Evolutionary conservation across 2,113 vertebrate genomes (phyloP).

Genomic region (Oreochromis aureus): DNA sequence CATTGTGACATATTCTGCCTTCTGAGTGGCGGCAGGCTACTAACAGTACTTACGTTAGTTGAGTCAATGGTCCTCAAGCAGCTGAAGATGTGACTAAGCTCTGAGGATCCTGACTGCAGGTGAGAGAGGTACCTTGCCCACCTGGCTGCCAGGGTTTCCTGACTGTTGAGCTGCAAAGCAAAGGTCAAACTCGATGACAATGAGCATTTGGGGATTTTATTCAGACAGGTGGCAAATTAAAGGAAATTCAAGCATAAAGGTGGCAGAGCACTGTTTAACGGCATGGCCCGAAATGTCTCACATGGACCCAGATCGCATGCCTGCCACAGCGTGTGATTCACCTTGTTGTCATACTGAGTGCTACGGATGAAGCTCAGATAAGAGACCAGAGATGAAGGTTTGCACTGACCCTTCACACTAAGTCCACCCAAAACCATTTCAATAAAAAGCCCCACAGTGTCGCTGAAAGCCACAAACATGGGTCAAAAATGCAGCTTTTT

Average conservation of each 20-base stretch:
- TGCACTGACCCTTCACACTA: background rate
- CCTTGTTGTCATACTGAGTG: background rate
- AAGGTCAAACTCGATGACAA: background rate
- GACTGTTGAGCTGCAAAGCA: conserved; percentile 54
- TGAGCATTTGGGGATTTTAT: background rate
- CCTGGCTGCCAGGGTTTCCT: conserved; percentile 61
- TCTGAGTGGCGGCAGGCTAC: background rate
- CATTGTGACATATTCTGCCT: conserved; percentile 24
- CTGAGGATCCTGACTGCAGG: conserved; percentile 73
- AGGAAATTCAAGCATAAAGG: background rate
- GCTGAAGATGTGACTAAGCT: conserved; percentile 83
- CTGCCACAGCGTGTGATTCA: background rate
- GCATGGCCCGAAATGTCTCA: background rate
- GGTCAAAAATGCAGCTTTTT: background rate
- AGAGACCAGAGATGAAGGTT: background rate
- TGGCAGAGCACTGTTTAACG: background rate
- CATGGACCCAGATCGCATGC: fast-evolving
- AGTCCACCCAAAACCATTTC: background rate
- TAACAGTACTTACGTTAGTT: conserved; percentile 73
- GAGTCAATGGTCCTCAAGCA: conserved; percentile 84
- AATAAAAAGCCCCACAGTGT: background rate
- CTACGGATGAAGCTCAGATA: background rate
- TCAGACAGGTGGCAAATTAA: background rate
- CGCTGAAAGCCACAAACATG: background rate
- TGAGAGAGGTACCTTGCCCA: conserved; percentile 82